Conservation (phyloP, 2,113 vertebrate genomes). For the Tinamus guttatus region DNA sequence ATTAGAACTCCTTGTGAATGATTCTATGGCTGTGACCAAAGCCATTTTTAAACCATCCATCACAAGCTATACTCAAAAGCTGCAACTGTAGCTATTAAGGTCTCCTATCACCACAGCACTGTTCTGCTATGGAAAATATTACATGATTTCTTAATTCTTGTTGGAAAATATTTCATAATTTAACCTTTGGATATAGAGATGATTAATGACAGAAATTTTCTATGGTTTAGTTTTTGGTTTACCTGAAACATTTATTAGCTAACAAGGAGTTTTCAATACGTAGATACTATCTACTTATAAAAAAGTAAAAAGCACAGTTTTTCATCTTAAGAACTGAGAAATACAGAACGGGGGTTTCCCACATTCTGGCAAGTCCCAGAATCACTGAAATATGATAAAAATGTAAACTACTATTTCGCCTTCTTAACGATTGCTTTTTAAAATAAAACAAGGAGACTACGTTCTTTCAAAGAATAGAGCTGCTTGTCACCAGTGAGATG, state of each 20-base stretch:
- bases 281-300: neutral
- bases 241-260: neutral
- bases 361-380: neutral
- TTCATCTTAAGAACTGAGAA: neutral
- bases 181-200: neutral
- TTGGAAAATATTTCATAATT: neutral
- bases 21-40: neutral
- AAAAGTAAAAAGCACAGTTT: neutral
- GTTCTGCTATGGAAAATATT: neutral
- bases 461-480: neutral
- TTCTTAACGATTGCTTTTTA: neutral
- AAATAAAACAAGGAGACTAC: neutral
- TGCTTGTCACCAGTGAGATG: neutral
- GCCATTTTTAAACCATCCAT: neutral
- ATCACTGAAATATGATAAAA: neutral
- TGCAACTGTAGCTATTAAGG: neutral
- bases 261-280: neutral
- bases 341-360: neutral
- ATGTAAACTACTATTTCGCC: rapidly evolving
- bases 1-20: neutral
- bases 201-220: neutral
- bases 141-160: neutral
- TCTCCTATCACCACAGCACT: neutral
- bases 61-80: neutral
- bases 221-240: neutral